Conservation (phyloP, 2,113 vertebrate species). For the Rhizomys pruinosus region DNA sequence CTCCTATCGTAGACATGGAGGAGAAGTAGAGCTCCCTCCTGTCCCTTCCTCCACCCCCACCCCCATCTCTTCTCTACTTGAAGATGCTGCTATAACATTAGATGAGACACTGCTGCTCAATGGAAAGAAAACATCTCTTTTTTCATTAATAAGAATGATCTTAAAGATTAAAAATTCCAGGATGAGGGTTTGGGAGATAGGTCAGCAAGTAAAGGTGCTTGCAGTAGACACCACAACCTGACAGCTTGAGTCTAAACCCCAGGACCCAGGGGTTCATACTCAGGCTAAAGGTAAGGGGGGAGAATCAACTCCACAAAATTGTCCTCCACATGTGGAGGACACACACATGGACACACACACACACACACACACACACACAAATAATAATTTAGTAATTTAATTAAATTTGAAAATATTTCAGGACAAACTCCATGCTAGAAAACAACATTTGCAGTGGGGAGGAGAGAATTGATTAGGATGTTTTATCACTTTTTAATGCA, state of each 20-base stretch:
- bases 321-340: neutral
- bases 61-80: neutral
- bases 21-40: too few species aligned
- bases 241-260: neutral
- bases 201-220: neutral
- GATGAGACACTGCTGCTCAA: neutral
- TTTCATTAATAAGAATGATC: neutral
- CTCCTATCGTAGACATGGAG: too few species aligned
- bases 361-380: neutral
- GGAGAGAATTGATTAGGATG: neutral
- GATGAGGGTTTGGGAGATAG: too few species aligned
- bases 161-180: neutral
- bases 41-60: accelerated
- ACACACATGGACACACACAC: neutral
- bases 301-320: neutral
- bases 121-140: neutral
- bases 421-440: neutral
- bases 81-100: neutral
- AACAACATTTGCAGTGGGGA: neutral
- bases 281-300: neutral
- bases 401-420: neutral
- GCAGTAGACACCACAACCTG: neutral
- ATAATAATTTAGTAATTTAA: neutral
- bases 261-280: too few species aligned
- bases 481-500: neutral